A percentile compares a stretch with the other conserved stretches of the same genome.
Evolutionary conservation across 2,888 invertebrate species (phyloP).

Genomic region (Eupeodes luniger): DNA sequence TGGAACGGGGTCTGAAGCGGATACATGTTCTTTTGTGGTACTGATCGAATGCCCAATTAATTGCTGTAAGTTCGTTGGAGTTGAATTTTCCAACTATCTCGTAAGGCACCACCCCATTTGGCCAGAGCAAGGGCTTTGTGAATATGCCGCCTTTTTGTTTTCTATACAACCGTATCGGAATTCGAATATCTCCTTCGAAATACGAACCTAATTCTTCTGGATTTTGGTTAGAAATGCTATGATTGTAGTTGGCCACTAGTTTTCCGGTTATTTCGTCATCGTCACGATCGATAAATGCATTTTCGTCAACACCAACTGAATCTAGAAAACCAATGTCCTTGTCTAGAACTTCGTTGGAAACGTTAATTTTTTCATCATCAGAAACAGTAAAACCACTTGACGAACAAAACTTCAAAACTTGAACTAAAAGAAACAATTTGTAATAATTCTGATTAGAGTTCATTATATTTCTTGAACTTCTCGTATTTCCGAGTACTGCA

Average conservation of each 20-base stretch:
- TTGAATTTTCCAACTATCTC: conserved; percentile 87
- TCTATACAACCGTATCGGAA: conserved; percentile 83
- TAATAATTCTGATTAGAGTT: not conserved
- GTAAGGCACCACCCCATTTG: conserved; percentile 89
- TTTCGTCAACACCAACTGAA: conserved; percentile 75
- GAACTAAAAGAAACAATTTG: conserved; percentile 1
- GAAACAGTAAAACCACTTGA: not conserved
- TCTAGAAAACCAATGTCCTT: no score
- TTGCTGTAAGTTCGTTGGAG: conserved; percentile 86
- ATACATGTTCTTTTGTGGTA: conserved; percentile 90
- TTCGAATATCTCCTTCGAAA: conserved; percentile 90
- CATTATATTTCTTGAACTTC: not conserved
- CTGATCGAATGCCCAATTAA: conserved; percentile 89
- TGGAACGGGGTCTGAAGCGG: conserved; percentile 87
- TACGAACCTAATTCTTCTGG: conserved; percentile 93
- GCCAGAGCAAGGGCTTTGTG: conserved; percentile 87
- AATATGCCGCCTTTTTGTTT: conserved; percentile 86
- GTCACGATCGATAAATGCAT: conserved; percentile 85
- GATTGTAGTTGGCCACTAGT: conserved; percentile 73
- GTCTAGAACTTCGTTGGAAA: not conserved
- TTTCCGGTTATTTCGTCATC: conserved; percentile 81
- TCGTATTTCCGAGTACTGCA: not conserved
- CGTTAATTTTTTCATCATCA: not conserved
- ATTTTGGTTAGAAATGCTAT: conserved; percentile 84
- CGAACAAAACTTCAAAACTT: not conserved